phyloP scores from a whole-genome alignment of 1,140 invertebrate genomes.

The Drosophila sechellia region DNA sequence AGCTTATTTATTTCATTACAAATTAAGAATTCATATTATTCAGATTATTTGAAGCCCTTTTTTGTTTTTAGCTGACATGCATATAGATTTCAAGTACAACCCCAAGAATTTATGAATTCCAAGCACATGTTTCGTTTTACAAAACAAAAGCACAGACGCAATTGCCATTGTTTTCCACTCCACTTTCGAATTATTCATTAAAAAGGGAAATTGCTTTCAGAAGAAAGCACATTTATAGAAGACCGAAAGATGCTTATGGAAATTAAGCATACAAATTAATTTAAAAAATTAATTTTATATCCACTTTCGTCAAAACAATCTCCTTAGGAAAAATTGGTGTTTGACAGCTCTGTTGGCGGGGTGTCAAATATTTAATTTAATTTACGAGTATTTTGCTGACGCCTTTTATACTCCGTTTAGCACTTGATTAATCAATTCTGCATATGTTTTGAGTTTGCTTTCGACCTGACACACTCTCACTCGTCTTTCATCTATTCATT shows the following conservation, averaged over 20 bases:
- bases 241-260: neutral
- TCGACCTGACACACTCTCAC: slow-evolving; percentile 39
- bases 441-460: slow-evolving; percentile 53
- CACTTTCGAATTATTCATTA: slow-evolving; percentile 27
- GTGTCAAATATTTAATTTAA: slow-evolving; percentile 36
- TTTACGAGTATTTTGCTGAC: slow-evolving; percentile 21
- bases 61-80: neutral
- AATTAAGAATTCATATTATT: too few relatives aligned
- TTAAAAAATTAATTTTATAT: neutral
- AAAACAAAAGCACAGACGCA: slow-evolving; percentile 7
- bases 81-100: slow-evolving; percentile 18
- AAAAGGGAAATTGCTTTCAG: slow-evolving; percentile 23
- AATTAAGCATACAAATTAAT: neutral
- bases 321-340: neutral
- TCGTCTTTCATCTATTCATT: slow-evolving; percentile 5
- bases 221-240: slow-evolving; percentile 3
- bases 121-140: slow-evolving; percentile 22
- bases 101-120: slow-evolving; percentile 11
- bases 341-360: slow-evolving; percentile 13
- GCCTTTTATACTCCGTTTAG: slow-evolving; percentile 49
- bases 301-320: too few relatives aligned
- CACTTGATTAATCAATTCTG: slow-evolving; percentile 65
- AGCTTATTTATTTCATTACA: too few relatives aligned
- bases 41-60: too few relatives aligned
- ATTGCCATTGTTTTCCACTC: slow-evolving; percentile 16